Percentiles rank a stretch among this genome's conserved stretches.
Evolutionary conservation across 1,140 invertebrate species (phyloP).

Genomic region (Trachelipus rathkii): DNA sequence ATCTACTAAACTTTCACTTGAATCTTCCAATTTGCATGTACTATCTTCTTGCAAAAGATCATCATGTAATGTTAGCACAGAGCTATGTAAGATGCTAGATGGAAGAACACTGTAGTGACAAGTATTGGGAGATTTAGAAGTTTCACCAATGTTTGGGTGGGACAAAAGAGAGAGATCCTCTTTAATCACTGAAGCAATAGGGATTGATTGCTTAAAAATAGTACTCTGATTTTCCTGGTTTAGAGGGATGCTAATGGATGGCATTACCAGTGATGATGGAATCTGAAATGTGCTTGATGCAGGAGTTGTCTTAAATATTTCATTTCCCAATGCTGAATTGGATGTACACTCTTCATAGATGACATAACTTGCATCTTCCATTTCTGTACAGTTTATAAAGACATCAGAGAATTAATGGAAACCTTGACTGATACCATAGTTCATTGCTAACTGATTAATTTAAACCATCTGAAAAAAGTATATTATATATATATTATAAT

Average conservation of each 20-base stretch:
- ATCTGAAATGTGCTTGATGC: background rate
- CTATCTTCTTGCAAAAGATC: background rate
- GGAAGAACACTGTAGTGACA: background rate
- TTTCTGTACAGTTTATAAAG: background rate
- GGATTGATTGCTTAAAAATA: background rate
- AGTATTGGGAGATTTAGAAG: background rate
- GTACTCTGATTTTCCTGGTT: background rate
- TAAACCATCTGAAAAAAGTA: no score
- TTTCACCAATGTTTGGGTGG: background rate
- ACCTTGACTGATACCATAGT: no score
- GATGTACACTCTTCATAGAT: background rate
- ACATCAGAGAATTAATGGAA: no score
- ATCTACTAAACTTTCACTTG: background rate
- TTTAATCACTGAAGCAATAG: background rate
- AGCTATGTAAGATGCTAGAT: background rate
- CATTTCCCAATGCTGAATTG: background rate
- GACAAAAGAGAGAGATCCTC: background rate
- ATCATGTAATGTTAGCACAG: background rate
- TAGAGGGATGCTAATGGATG: background rate
- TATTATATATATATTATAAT: no score
- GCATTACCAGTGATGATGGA: background rate
- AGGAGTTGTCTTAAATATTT: background rate
- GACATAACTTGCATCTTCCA: background rate
- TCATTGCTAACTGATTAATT: no score
- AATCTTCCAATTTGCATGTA: background rate